A percentile compares a stretch with the other conserved stretches of the same genome.
phyloP scores from a whole-genome alignment of 2,113 vertebrate species.

The Maccullochella peelii region DNA sequence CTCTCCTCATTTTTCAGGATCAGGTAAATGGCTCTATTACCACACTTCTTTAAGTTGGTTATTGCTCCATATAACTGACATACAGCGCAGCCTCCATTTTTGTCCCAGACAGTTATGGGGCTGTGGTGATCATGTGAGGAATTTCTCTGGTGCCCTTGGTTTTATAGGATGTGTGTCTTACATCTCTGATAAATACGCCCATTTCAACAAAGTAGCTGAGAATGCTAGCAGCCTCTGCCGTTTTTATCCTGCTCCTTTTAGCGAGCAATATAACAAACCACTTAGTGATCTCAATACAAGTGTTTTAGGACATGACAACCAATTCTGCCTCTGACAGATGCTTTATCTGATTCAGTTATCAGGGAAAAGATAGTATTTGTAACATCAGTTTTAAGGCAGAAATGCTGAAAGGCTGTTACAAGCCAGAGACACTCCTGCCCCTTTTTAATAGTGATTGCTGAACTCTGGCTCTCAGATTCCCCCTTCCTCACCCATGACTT shows the following conservation, averaged over 20 bases:
- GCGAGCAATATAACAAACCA: constrained; percentile 55
- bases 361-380: constrained; percentile 48
- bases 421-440: constrained; percentile 60
- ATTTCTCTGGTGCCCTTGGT: constrained; percentile 86
- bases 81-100: constrained; percentile 84
- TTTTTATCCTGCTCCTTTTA: constrained; percentile 63
- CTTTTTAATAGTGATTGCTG: constrained; percentile 78
- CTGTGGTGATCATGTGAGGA: constrained; percentile 83
- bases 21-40: constrained; percentile 86
- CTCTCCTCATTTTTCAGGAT: constrained; percentile 76
- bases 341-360: constrained; percentile 60
- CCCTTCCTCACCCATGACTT: constrained; percentile 78
- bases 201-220: constrained; percentile 77
- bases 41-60: constrained; percentile 85
- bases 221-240: constrained; percentile 52
- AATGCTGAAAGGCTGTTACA: constrained; percentile 64
- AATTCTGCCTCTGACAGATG: constrained; percentile 38
- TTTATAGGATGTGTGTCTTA: constrained; percentile 86
- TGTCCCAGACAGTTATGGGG: constrained; percentile 85
- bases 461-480: constrained; percentile 78
- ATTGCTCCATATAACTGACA: constrained; percentile 87
- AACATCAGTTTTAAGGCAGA: constrained; percentile 58
- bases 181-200: constrained; percentile 84
- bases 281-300: constrained; percentile 58
- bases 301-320: constrained; percentile 71